Evolutionary conservation across 2,797 vertebrate genomes (phyloP), one percentile per base, ranked within the genome.

Genomic region (Ptychobarbus kaznakovi): DNA sequence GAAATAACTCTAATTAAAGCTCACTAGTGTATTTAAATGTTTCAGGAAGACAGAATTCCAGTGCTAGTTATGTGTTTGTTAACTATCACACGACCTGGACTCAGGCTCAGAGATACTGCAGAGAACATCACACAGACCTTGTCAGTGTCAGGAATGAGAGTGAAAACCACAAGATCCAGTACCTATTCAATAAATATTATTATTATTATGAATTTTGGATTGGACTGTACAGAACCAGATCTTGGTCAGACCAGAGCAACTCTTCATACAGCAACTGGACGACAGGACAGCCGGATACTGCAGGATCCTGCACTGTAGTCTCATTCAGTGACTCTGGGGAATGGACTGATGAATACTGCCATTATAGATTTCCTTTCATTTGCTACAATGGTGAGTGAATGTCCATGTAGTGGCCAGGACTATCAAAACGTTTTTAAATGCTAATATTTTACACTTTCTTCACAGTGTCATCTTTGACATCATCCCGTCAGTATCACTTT

Each of bases 401-500:
- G 15, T 46, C 10, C 25, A 38, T 69, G 9, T 69, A 40, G 20
- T 12, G 18, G 1, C 4, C 18, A 22, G 0, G 1, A 22, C 35
- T 40, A 35, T 22, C 18, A 40, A 69, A 4, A 38, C 2, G 0
- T 22, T 22, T 2, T 6, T 1, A 6, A 69, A 38, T 40, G 66
- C 32, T 69, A 40, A 40, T 0, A 22, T 40, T 22, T 22, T 4
- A 40, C 16, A 22, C 9, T 12, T 40, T 69, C 4, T 69, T 10
- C 18, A 69, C 66, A 69, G 66, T 12, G 4, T 40, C 35, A 40
- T 22, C 35, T 40, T 42, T n/a, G 32, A 2, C 20, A 56, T 44
- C 38, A 1, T 69, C 61, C 0, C 88, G 2, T 2, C 42, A 82
- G 65, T 93, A 91, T 86, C 72, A 90, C 88, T 88, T 86, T 22